Base-by-base conservation (phyloP, 2,797 vertebrate species). In the Microtus obscurus region DNA sequence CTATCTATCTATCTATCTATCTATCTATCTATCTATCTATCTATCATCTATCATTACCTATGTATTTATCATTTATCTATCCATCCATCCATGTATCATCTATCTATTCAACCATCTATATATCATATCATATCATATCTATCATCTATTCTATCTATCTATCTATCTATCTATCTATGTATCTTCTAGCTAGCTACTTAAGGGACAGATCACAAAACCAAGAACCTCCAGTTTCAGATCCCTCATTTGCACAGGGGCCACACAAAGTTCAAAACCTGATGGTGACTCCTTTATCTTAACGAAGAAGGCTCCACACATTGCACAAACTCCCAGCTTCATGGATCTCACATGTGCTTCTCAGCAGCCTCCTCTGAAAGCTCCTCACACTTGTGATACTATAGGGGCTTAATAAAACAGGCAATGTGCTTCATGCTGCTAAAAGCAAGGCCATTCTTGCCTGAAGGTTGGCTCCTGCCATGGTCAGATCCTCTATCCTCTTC, bases 261-360 rank as follows among this genome's bases (percentile, higher is more conserved):
- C 61, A 76, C 31, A 48, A 95, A 86, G 13, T 23, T 31, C 6
- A 78, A 23, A 10, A 25, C 51, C 17, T 74, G 27, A 85, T 87
- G 83, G 85, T 73, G 12, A 90, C 23, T 74, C 88, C 51, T 45
- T 31, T 95, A 4, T 77, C 87, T 79, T 59, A 85, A 93, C 59
- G 77, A 95, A 51, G 48, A 89, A 81, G 34, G 21, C 1, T 23
- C n/a, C 5, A 53, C 43, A 71, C 2, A 5, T 67, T n/a, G 7
- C 7, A 16, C 80, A 87, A 90, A 88, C 37, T 79, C 63, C 27
- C 40, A 31, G 79, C 31, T 89, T 90, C 7, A n/a, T 37, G 51
- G 74, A 90, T 45, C 65, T 37, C 77, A 71, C 61, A n/a, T 51
- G 37, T 19, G 51, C 8, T 80, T 59, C 16, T 51, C 25, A 74